A percentile compares a stretch with the other conserved stretches of the same genome.
These are phyloP conservation scores for Chrysodeixis includens DNA, from an alignment of 2,888 invertebrate species.

Conservation along the genomic window DNA sequence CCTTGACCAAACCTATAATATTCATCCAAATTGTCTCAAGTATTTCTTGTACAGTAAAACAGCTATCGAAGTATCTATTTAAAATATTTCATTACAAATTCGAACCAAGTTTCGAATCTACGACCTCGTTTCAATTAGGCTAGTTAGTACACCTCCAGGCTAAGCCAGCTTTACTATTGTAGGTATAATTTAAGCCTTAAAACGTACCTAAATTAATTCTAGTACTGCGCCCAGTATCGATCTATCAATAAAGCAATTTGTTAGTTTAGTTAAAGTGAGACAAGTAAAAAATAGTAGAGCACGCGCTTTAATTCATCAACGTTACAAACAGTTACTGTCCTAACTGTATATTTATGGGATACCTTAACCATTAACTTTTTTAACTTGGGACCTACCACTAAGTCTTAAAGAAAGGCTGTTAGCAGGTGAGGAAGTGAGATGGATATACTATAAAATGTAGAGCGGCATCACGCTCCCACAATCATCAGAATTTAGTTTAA, in stretches of 20 bases:
- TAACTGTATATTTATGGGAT: conserved; percentile 30
- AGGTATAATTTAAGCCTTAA: conserved; percentile 9
- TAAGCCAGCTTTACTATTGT: not conserved
- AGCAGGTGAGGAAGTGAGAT: no score
- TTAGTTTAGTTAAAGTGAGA: conserved; percentile 27
- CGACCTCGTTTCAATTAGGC: not conserved
- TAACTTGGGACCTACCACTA: no score
- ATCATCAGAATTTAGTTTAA: no score
- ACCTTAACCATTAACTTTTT: conserved; percentile 49
- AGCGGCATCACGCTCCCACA: no score
- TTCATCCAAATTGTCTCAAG: no score
- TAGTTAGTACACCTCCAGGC: not conserved
- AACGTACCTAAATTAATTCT: conserved; percentile 20
- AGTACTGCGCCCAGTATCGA: conserved; percentile 8
- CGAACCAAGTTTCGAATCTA: not conserved
- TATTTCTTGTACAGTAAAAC: no score
- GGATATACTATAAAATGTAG: no score
- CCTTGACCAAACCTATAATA: no score
- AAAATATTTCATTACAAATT: no score
- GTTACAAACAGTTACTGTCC: conserved; percentile 29
- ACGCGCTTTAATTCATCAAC: conserved; percentile 42
- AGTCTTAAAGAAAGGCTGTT: no score
- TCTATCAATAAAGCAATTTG: conserved; percentile 22
- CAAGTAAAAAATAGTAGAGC: conserved; percentile 33
- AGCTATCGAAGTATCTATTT: no score